These are phyloP conservation scores for Ctenoplectra terminalis DNA, from an alignment of 1,140 invertebrate species.

Conservation along the genomic window DNA sequence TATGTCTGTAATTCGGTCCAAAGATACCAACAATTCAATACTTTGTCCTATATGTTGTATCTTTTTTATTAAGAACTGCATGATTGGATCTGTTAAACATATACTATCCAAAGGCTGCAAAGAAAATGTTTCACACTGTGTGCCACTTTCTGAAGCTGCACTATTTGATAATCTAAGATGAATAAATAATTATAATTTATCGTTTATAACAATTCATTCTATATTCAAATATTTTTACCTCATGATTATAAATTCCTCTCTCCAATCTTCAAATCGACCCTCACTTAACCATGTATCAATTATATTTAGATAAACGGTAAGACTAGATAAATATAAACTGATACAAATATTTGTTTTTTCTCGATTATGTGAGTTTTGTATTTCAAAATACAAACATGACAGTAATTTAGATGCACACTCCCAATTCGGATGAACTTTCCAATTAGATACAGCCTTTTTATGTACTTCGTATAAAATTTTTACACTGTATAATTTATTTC, in stretches of 20 bases:
- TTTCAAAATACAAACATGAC: constrained; percentile 79
- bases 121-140: constrained; percentile 70
- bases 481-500: constrained; percentile 75
- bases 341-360: constrained; percentile 81
- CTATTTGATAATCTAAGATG: constrained; percentile 15
- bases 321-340: constrained; percentile 81
- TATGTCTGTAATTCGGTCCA: constrained; percentile 79
- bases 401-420: constrained; percentile 80
- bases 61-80: constrained; percentile 77
- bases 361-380: constrained; percentile 78
- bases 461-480: constrained; percentile 81
- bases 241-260: constrained; percentile 83
- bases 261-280: constrained; percentile 83
- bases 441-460: constrained; percentile 75
- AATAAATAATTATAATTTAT: constrained; percentile 38
- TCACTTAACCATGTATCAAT: constrained; percentile 84
- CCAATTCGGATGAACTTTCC: constrained; percentile 73
- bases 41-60: constrained; percentile 79
- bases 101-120: constrained; percentile 67
- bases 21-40: constrained; percentile 78
- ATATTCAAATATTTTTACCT: constrained; percentile 69
- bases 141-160: constrained; percentile 61
- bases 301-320: constrained; percentile 83
- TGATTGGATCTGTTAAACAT: constrained; percentile 75
- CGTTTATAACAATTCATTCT: background rate